Percentiles rank a stretch among this genome's conserved stretches.
These are phyloP conservation scores for Murina feae DNA, from an alignment of 2,113 vertebrate species.

Conservation along the genomic window DNA sequence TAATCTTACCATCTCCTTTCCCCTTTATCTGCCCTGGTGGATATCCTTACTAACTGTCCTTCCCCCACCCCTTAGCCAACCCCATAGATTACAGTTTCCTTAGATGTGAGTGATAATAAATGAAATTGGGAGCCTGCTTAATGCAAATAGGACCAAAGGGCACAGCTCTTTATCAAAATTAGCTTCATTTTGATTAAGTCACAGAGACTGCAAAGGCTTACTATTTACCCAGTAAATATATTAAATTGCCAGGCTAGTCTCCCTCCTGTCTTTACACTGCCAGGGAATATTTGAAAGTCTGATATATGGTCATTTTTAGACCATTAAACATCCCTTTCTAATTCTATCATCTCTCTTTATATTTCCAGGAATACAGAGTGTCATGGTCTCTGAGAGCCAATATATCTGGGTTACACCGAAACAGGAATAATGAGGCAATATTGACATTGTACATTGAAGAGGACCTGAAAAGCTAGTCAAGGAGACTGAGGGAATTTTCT, in stretches of 20 bases:
- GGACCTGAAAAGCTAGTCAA: neutral
- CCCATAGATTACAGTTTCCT: conserved; percentile 53
- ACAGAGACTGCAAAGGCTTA: conserved; percentile 55
- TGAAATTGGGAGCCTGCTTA: conserved; percentile 60
- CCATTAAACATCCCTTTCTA: conserved; percentile 27
- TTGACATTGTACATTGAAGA: conserved; percentile 4
- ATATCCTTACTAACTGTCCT: conserved; percentile 14
- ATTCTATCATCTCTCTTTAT: conserved; percentile 48
- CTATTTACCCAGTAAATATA: conserved; percentile 68
- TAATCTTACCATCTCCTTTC: neutral
- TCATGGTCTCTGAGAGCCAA: conserved; percentile 9
- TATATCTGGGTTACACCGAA: neutral
- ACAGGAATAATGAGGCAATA: neutral
- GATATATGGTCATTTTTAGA: conserved; percentile 50
- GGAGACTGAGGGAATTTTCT: neutral
- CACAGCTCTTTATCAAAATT: conserved; percentile 60
- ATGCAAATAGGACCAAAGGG: conserved; percentile 70
- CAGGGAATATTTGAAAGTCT: conserved; percentile 59
- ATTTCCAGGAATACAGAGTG: conserved; percentile 56
- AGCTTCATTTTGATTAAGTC: conserved; percentile 71
- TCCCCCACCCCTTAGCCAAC: neutral
- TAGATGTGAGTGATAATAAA: conserved; percentile 58
- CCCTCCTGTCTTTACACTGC: conserved; percentile 39
- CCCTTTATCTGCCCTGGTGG: neutral
- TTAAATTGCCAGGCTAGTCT: conserved; percentile 53